These are phyloP conservation scores for Hetaerina americana DNA, from an alignment of 1,140 invertebrate genomes.

Conservation along the genomic window DNA sequence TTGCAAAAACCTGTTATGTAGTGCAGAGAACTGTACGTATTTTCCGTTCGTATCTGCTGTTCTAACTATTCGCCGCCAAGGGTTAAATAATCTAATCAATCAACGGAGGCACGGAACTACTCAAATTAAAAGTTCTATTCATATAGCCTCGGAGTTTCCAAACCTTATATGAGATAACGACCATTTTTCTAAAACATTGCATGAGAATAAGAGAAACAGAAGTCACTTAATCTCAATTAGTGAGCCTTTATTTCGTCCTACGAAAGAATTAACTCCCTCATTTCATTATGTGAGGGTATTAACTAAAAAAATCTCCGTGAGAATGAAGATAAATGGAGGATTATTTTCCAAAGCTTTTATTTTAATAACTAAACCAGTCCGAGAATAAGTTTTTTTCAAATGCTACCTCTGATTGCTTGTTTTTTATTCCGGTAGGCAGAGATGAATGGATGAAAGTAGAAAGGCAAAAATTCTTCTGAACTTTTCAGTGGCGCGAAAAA, in stretches of 20 bases:
- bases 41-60: too few relatives aligned
- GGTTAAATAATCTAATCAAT: too few relatives aligned
- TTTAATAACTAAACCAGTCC: background rate
- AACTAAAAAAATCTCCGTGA: background rate
- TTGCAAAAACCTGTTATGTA: too few relatives aligned
- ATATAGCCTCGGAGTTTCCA: too few relatives aligned
- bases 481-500: too few relatives aligned
- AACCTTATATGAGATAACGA: too few relatives aligned
- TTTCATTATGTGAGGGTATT: background rate
- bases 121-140: too few relatives aligned
- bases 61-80: too few relatives aligned
- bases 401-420: too few relatives aligned
- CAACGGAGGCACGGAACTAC: too few relatives aligned
- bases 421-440: too few relatives aligned
- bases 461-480: background rate
- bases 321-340: background rate
- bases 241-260: background rate
- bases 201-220: background rate
- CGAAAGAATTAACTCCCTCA: background rate
- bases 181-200: background rate
- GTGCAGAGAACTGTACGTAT: too few relatives aligned
- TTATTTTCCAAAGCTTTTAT: slow-evolving; percentile 1
- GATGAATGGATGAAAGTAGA: background rate
- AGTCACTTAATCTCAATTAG: background rate
- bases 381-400: background rate